Evolutionary conservation across 2,888 invertebrate genomes (phyloP), one percentile per base, ranked within the genome.

Genomic region (Hypomecis atomaria): DNA sequence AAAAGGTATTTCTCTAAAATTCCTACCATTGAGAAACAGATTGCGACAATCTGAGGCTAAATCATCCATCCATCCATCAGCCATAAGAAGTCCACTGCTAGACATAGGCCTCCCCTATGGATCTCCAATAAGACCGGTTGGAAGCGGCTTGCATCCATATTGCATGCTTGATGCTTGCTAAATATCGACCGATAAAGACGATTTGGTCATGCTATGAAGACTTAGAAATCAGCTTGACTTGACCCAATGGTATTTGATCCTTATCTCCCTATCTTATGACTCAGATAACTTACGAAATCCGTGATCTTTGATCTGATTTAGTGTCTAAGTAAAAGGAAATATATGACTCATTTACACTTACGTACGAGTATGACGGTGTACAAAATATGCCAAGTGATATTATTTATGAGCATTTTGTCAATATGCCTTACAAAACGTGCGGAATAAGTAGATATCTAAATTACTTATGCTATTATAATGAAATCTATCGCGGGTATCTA

Each of bases 1-100:
- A 58, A 50, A 11, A 33, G 55, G 33, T 23, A 52, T 59, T 58
- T 65, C 64, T 65, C 62, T 65, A 60, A 58, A 64, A 65, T 53
- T 62, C 43, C 56, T 49, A 58, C 38, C 60, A 44, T 63, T 57
- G 36, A 48, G 48, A 58, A 47, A 62, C 52, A 40, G 23, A 57
- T 36, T 23, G 38, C 40, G 33, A 34, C 11, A n/a, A 34, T 11
- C 11, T 53, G 1, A 23, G 23, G 7, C n/a, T 4, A 42, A 4
- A n/a, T n/a, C n/a, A n/a, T n/a, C n/a, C n/a, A n/a, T n/a, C n/a
- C n/a, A n/a, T n/a, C n/a, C n/a, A n/a, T n/a, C n/a, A n/a, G n/a
- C n/a, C n/a, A n/a, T n/a, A n/a, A n/a, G n/a, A n/a, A n/a, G n/a
- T n/a, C n/a, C n/a, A n/a, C n/a, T n/a, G n/a, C n/a, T n/a, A n/a